Evolutionary conservation across 1,140 invertebrate genomes (phyloP).

Genomic region (Habropoda laboriosa): DNA sequence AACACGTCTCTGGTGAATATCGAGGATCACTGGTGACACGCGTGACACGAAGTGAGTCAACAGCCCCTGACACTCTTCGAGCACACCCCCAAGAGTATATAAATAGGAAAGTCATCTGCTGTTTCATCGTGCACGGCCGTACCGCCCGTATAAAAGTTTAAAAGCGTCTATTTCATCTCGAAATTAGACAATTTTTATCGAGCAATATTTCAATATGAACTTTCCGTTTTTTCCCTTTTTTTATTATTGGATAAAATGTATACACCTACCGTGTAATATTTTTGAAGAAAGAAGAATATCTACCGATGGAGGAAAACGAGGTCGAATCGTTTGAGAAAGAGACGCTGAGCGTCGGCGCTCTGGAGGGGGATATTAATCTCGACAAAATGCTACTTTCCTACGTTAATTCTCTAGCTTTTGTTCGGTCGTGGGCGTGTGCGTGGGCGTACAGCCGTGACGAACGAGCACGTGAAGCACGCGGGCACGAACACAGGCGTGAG

Average conservation of each 20-base stretch:
- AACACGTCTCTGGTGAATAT: neutral
- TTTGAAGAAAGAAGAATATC: neutral
- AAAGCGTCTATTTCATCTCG: too few species aligned
- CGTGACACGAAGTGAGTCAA: neutral
- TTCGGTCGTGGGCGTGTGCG: slow-evolving; percentile 22
- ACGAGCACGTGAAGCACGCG: slow-evolving; percentile 25
- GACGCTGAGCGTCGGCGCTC: neutral
- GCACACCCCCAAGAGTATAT: neutral
- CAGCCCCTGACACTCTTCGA: neutral
- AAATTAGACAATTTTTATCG: too few species aligned
- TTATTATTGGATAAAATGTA: too few species aligned
- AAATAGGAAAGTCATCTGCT: slow-evolving; percentile 19
- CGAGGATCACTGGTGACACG: neutral
- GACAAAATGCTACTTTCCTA: slow-evolving; percentile 52
- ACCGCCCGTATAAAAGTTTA: too few species aligned
- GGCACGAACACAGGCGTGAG: slow-evolving; percentile 21
- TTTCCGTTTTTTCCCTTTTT: too few species aligned
- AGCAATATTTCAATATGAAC: too few species aligned
- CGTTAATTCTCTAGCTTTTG: slow-evolving; percentile 53
- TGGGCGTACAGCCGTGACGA: slow-evolving; percentile 48
- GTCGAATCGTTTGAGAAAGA: neutral
- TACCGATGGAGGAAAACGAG: neutral
- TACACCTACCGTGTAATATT: too few species aligned
- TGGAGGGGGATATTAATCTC: slow-evolving; percentile 21
- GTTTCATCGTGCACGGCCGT: neutral